These are phyloP conservation scores for Myripristis jacobus DNA, from an alignment of 2,797 vertebrate species.

Conservation along the genomic window DNA sequence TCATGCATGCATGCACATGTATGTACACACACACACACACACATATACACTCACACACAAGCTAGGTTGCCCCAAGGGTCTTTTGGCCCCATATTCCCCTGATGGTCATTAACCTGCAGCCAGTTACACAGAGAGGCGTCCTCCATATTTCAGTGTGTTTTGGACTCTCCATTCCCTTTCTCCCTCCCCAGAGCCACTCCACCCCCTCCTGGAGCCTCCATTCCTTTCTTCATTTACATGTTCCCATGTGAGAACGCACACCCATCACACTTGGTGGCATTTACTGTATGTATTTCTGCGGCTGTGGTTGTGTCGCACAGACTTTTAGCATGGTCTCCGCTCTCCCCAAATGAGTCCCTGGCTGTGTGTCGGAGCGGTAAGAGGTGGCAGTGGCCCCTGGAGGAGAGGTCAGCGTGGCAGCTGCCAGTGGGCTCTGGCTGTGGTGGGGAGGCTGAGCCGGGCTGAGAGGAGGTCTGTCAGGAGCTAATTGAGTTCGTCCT, in stretches of 20 bases:
- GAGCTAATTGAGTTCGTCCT: conserved; percentile 88
- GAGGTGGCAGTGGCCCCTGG: conserved; percentile 76
- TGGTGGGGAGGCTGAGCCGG: conserved; percentile 66
- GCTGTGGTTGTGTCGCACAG: conserved; percentile 36
- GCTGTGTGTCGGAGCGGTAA: conserved; percentile 69
- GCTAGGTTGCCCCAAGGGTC: conserved; percentile 54
- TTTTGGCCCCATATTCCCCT: conserved; percentile 71
- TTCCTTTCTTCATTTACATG: conserved; percentile 64
- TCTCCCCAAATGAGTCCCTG: conserved; percentile 58
- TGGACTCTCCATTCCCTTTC: conserved; percentile 53
- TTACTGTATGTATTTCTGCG: conserved; percentile 42
- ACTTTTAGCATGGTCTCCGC: conserved; percentile 41
- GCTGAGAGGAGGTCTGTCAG: conserved; percentile 81
- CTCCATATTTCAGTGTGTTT: conserved; percentile 75
- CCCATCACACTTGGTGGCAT: conserved; percentile 38
- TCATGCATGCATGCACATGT: conserved; percentile 13
- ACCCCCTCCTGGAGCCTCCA: conserved; percentile 8
- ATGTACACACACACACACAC: conserved; percentile 14
- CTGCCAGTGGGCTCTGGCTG: conserved; percentile 74
- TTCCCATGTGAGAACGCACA: conserved; percentile 48
- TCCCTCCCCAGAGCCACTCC: conserved; percentile 43
- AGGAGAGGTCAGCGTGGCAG: conserved; percentile 79
- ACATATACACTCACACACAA: conserved; percentile 4
- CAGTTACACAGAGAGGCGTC: conserved; percentile 65
- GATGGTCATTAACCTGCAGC: conserved; percentile 79